Conservation (phyloP, 2,797 vertebrate species). For the Cryptoblepharus egeriae region DNA sequence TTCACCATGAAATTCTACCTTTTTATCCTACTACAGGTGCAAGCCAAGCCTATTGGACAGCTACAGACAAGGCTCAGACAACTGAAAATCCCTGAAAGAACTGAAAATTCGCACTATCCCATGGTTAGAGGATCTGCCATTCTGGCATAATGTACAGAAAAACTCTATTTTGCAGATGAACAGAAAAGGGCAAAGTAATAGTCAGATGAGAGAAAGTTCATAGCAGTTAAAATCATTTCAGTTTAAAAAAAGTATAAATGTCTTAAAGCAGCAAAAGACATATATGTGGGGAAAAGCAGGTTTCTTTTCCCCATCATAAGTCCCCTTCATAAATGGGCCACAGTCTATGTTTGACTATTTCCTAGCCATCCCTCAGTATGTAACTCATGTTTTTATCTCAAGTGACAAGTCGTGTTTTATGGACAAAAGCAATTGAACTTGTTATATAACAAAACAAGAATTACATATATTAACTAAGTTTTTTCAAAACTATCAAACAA, state of each 20-base stretch:
- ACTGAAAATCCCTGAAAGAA: background rate
- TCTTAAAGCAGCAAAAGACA: too few relatives aligned
- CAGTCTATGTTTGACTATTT: background rate
- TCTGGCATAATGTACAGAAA: background rate
- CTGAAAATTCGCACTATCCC: background rate
- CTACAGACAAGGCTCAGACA: background rate
- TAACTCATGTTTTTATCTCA: background rate
- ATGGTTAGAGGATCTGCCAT: background rate
- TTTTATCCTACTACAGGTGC: too few relatives aligned
- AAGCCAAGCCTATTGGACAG: background rate
- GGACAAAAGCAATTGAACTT: background rate
- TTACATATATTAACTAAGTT: background rate
- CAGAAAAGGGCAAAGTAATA: background rate
- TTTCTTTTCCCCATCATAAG: background rate
- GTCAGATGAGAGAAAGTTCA: background rate
- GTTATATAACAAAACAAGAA: background rate
- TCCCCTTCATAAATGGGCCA: background rate
- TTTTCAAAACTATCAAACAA: background rate
- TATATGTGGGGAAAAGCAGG: background rate
- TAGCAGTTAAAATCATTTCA: too few relatives aligned
- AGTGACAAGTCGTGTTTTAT: background rate
- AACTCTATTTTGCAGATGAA: background rate
- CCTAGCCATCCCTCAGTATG: background rate
- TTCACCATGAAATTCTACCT: too few relatives aligned
- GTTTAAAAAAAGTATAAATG: background rate